These are phyloP conservation scores for Lanistes nyassanus DNA, from an alignment of 1,140 invertebrate species.

Conservation along the genomic window DNA sequence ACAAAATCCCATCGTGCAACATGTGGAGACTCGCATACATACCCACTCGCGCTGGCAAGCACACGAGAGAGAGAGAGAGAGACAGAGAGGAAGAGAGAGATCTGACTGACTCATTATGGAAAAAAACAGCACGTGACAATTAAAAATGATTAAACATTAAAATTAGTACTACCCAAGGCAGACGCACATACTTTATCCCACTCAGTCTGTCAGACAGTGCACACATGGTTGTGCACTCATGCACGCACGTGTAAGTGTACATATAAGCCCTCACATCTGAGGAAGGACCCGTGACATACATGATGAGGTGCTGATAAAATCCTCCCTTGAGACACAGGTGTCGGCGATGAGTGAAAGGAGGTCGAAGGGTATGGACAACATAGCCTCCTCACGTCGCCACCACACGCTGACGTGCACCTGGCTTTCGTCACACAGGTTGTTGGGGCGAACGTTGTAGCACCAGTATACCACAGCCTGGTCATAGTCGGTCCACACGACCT, in stretches of 20 bases:
- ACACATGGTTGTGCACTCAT: not conserved
- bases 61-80: not conserved
- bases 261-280: conserved; percentile 6
- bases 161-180: no score
- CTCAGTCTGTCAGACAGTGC: not conserved
- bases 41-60: not conserved
- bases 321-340: not conserved
- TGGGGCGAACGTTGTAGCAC: not conserved
- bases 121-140: no score
- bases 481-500: not conserved
- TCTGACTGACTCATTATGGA: no score
- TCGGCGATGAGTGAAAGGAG: not conserved
- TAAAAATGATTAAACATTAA: no score
- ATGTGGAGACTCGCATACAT: not conserved
- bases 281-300: not conserved
- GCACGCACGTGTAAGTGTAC: conserved; percentile 3
- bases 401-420: not conserved
- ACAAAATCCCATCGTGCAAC: conserved; percentile 1
- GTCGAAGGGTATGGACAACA: not conserved
- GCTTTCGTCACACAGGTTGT: not conserved
- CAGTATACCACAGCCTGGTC: not conserved
- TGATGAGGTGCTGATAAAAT: not conserved
- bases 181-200: no score
- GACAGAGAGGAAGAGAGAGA: not conserved
- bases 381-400: not conserved